phyloP scores from a whole-genome alignment of 2,888 invertebrate species.

The Polyommatus iphigenia region DNA sequence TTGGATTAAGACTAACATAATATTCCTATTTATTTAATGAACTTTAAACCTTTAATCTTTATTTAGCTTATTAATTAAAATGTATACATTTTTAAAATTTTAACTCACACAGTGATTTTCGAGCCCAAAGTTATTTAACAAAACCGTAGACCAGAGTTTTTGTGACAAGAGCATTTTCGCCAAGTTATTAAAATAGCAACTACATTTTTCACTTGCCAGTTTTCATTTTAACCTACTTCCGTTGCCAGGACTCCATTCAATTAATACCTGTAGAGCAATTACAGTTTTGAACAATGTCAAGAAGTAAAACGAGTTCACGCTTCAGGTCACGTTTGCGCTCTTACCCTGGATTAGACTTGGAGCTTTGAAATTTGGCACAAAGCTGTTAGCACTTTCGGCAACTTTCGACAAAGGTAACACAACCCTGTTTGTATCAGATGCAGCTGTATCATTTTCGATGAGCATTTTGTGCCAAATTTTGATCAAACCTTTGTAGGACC shows the following conservation, averaged over 20 bases:
- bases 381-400: conserved; percentile 41
- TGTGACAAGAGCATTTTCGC: background rate
- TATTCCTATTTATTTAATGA: too few relatives aligned
- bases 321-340: conserved; percentile 56
- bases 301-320: conserved; percentile 55
- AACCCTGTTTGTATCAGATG: conserved; percentile 5
- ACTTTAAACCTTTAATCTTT: too few relatives aligned
- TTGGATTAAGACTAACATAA: too few relatives aligned
- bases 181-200: background rate
- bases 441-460: conserved; percentile 14
- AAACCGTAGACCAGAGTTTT: background rate
- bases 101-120: background rate
- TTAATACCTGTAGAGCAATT: conserved; percentile 32
- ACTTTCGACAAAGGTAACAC: conserved; percentile 38
- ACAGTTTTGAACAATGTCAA: conserved; percentile 57
- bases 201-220: background rate
- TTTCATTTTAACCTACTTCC: conserved; percentile 2
- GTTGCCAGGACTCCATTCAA: conserved; percentile 25
- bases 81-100: background rate
- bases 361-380: conserved; percentile 45
- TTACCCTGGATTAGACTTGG: conserved; percentile 49
- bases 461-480: background rate
- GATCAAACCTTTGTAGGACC: background rate
- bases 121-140: background rate
- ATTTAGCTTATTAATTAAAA: too few relatives aligned